Base-by-base conservation (phyloP, 2,888 invertebrate species). In the Campaea margaritaria region DNA sequence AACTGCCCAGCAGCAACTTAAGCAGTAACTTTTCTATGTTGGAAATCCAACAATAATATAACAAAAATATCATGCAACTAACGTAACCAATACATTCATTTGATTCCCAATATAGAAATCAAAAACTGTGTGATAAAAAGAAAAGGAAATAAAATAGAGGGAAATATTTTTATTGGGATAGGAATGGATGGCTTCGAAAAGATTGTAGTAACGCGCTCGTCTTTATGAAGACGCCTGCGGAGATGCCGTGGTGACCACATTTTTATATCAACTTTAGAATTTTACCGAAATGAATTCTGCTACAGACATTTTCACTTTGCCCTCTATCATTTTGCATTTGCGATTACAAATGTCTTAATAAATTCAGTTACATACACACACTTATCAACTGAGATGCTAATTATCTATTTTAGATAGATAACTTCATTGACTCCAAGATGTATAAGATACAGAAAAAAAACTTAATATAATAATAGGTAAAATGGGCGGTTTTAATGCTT, bases 151-250 rank as follows among this genome's bases (percentile, higher is more conserved):
- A 49, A 21, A 50, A 13, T 41, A 31, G 21, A 43, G 39, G 15
- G 36, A 45, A 48, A 45, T 49, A 49, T 49, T 59, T 54, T 54
- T 45, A 53, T 45, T 59, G 28, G 41, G 51, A 28, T 44, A 49
- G 42, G 39, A 51, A 53, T 41, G 49, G 36, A 58, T 52, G 53
- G 45, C 53, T 58, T 28, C 43, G 49, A 46, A 59, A 59, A 75
- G 73, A 78, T 74, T 76, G 68, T 57, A 62, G 61, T 71, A 73
- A 76, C 74, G 72, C 73, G 50, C 21, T 61, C 68, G 68, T 74
- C 74, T 77, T 79, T 80, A 78, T 76, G 76, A 78, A 81, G 75
- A 76, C 76, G 67, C 72, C 71, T 64, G 65, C 70, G 64, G 78
- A 73, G 69, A 57, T 58, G 43, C 14, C 55, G 61, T 28, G 62